phyloP scores from a whole-genome alignment of 2,888 invertebrate genomes.

The Dolichomitus sp. region DNA sequence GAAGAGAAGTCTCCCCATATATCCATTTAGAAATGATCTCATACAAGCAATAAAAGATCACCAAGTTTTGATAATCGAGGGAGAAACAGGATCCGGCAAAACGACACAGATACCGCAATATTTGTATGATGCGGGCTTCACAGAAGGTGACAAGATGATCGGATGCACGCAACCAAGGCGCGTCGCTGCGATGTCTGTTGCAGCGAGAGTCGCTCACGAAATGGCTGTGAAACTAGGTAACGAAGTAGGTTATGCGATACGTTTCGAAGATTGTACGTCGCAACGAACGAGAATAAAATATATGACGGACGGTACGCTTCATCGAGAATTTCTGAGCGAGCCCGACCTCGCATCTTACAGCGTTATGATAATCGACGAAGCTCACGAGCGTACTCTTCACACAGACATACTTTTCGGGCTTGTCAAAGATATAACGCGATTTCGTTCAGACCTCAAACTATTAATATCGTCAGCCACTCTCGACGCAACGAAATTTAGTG shows the following conservation, averaged over 20 bases:
- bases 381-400: constrained; percentile 99
- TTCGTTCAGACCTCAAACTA: constrained; percentile 97
- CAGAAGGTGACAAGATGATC: constrained; percentile 94
- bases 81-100: constrained; percentile 99
- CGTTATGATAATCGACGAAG: constrained; percentile 99
- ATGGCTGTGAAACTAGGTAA: constrained; percentile 98
- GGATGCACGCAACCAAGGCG: constrained; percentile 99
- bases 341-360: constrained; percentile 98
- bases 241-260: constrained; percentile 96
- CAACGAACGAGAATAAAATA: constrained; percentile 99
- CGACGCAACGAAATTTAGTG: constrained; percentile 99
- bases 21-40: constrained; percentile 95
- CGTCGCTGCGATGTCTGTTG: constrained; percentile 99
- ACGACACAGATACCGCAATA: constrained; percentile 99
- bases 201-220: constrained; percentile 99
- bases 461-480: constrained; percentile 99
- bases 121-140: constrained; percentile 97
- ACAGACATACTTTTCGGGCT: constrained; percentile 99
- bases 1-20: constrained; percentile 97
- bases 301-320: constrained; percentile 99
- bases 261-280: constrained; percentile 99
- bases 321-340: constrained; percentile 98
- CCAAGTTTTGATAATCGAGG: constrained; percentile 97
- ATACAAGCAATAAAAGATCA: constrained; percentile 96
- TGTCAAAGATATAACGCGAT: constrained; percentile 97